A percentile compares a stretch with the other conserved stretches of the same genome.
Evolutionary conservation across 2,113 vertebrate species (phyloP).

Genomic region (Cyphomyrus discorhynchus): DNA sequence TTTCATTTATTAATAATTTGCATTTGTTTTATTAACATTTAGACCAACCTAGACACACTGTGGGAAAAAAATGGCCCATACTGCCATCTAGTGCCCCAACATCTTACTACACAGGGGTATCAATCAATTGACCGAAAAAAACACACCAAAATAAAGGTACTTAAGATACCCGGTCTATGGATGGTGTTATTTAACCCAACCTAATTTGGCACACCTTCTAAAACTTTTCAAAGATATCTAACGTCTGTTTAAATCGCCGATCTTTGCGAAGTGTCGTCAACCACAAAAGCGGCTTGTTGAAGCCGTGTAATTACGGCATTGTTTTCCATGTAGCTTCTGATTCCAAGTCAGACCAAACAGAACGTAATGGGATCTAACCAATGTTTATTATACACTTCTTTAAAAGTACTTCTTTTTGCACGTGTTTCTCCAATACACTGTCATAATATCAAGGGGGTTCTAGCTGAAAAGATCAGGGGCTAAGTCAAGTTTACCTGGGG

Average conservation of each 20-base stretch:
- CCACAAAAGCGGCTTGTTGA: not conserved
- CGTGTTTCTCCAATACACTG: not conserved
- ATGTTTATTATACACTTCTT: not conserved
- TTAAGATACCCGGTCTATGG: not conserved
- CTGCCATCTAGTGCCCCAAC: conserved; percentile 6
- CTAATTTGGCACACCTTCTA: not conserved
- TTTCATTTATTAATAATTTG: not conserved
- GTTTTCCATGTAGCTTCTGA: not conserved
- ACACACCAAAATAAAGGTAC: not conserved
- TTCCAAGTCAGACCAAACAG: not conserved
- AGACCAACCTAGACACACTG: not conserved
- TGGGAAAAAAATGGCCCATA: not conserved
- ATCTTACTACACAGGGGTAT: not conserved
- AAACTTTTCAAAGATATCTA: not conserved
- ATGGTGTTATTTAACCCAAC: not conserved
- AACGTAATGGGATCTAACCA: not conserved
- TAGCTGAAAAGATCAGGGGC: too few species aligned
- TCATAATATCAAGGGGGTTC: not conserved
- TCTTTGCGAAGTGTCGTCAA: not conserved
- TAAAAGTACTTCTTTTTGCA: not conserved
- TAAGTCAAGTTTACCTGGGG: too few species aligned
- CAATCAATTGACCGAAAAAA: not conserved
- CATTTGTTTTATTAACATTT: not conserved
- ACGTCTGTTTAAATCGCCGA: not conserved
- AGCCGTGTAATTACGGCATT: not conserved